Base-by-base conservation (phyloP, 1,140 invertebrate species). In the Daktulosphaira vitifoliae region DNA sequence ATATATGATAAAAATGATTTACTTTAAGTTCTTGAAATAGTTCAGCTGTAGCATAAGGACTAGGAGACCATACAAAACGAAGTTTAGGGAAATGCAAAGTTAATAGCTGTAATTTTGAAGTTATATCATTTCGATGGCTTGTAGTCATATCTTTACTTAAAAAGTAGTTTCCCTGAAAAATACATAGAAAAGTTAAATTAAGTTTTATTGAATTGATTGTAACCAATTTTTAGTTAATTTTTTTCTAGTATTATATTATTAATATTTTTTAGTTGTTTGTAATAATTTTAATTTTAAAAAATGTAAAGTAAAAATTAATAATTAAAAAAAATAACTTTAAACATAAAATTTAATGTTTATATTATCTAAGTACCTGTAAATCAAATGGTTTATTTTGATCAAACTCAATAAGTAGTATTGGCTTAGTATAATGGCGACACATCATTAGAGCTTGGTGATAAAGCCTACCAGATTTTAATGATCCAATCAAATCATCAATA, bases 381-480 rank as follows among this genome's bases (percentile, higher is more conserved):
- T 82, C 84, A 73, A 96, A 96, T 15, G 91, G 86, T 76, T 92
- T 92, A 71, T 90, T 92, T 73, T 92, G 86, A 79, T 96, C 93
- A 78, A 98, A 97, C 77, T 98, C 95, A 65, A 98, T 96, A 0
- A 98, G 81, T n/a, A 98, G 78, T 73, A 97, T 87, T 0, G 92
- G 89, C 71, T 88, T 88, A 20, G 82, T 80, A 74, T 96, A 96
- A 76, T 89, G 82, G 13, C 92, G 79, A 64, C 83, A 86, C 92
- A 96, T 96, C 56, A 90, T 83, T 49, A 88, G 83, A 49, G 89
- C 89, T 76, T 99, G 97, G 73, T 91, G 92, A 74, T 96, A 98
- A 33, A 99, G 79, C 56, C 97, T 84, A 0, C 97, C 97, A 66
- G 86, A 92, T 75, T 93, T 90, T 15, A 99, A 77, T 0, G 95